A percentile compares a stretch with the other conserved stretches of the same genome.
Evolutionary conservation across 2,113 vertebrate species (phyloP).

Genomic region (Sisor rabdophorus): DNA sequence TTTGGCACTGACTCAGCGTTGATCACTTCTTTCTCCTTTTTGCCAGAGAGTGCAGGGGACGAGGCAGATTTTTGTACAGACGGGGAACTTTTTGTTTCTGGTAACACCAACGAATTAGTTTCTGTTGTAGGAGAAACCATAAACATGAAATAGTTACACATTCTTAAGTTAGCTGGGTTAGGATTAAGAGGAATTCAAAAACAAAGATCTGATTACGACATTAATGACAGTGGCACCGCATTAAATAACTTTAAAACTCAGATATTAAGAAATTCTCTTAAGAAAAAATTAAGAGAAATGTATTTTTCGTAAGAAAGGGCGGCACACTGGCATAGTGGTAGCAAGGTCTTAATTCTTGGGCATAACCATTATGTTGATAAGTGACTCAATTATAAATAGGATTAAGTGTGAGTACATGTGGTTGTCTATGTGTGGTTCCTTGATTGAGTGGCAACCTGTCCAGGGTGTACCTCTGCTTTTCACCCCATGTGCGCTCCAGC

Average conservation of each 20-base stretch:
- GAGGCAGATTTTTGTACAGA: constrained; percentile 37
- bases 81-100: constrained; percentile 25
- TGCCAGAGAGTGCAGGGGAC: constrained; percentile 26
- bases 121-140: constrained; percentile 49
- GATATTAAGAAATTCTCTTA: too few relatives aligned
- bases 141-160: neutral
- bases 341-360: too few relatives aligned
- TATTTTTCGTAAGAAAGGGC: too few relatives aligned
- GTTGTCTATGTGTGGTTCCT: too few relatives aligned
- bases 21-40: constrained; percentile 55
- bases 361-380: too few relatives aligned
- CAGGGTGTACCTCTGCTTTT: too few relatives aligned
- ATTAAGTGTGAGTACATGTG: too few relatives aligned
- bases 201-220: neutral
- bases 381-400: too few relatives aligned
- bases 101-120: constrained; percentile 64
- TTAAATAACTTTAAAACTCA: neutral
- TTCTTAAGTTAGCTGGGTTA: neutral
- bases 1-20: constrained; percentile 55
- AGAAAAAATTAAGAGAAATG: too few relatives aligned
- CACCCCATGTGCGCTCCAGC: too few relatives aligned
- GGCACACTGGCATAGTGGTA: too few relatives aligned
- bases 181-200: neutral
- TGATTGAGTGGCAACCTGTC: too few relatives aligned
- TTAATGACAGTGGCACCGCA: neutral